phyloP scores from a whole-genome alignment of 2,888 invertebrate species.

The Monochamus alternatus region DNA sequence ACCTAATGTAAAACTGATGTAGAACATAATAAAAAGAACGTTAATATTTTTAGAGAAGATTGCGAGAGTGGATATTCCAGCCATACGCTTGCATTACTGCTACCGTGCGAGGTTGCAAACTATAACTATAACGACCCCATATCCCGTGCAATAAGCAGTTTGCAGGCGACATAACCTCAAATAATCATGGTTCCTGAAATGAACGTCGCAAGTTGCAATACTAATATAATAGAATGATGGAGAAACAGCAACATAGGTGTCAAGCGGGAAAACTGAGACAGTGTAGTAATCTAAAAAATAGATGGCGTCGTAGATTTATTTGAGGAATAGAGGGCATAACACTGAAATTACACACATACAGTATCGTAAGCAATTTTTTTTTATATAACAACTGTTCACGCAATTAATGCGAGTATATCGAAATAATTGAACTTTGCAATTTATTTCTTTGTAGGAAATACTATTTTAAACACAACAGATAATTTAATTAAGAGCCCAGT shows the following conservation, averaged over 20 bases:
- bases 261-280: not conserved
- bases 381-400: too few species aligned
- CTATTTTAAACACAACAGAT: too few species aligned
- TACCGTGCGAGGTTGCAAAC: conserved; percentile 41
- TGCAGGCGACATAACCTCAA: conserved; percentile 54
- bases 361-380: too few species aligned
- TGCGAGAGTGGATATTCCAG: conserved; percentile 6
- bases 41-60: conserved; percentile 17
- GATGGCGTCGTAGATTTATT: too few species aligned
- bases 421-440: too few species aligned
- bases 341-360: too few species aligned
- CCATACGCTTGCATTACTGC: conserved; percentile 23
- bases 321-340: too few species aligned
- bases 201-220: conserved; percentile 18
- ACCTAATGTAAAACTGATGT: conserved; percentile 18
- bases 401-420: too few species aligned
- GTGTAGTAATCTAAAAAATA: not conserved
- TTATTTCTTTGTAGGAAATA: too few species aligned
- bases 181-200: conserved; percentile 44
- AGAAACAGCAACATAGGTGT: conserved; percentile 1
- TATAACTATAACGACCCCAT: conserved; percentile 47
- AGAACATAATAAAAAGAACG: conserved; percentile 12
- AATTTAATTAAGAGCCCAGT: too few species aligned
- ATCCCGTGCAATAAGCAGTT: conserved; percentile 55
- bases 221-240: conserved; percentile 24